Base-by-base conservation (phyloP, 2,888 invertebrate species). In the Nephrotoma flavescens region DNA sequence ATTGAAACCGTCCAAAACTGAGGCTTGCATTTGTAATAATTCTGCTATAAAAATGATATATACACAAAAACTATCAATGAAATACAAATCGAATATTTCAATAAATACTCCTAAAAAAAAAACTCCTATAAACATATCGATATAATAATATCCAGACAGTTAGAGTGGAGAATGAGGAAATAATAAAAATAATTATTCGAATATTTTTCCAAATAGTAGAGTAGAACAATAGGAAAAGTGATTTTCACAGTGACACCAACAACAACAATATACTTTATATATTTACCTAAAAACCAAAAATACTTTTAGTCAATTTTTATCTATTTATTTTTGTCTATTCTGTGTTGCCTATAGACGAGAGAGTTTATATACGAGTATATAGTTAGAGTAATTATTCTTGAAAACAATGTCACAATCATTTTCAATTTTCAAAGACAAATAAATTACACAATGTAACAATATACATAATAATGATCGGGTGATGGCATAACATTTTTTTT, bases 1-100 rank as follows among this genome's bases (percentile, higher is more conserved):
- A 92, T 91, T 92, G 91, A 92, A 92, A 92, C 91, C 91, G 91
- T 91, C 91, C 91, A 91, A 91, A 91, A 91, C 91, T 91, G 91
- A 91, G 91, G 91, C 91, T 89, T 83, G 86, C 86, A 42, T 42
- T 31, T 83, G 86, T 86, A n/a, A 41, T n/a, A 57, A 41, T 41
- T 86, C 86, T 44, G 86, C 86, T 41, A 86, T 12, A 84, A 84
- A 71, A 71, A 71, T 71, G 71, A 71, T 71, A 71, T 31, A 71
- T 71, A 71, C 71, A 71, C 71, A 71, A 71, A n/a, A 47, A 12
- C 44, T 11, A 44, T 47, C 9, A 12, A 47, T 47, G 12, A n/a
- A 47, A 47, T 12, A 47, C 9, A 71, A 57, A 71, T 31, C 31
- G 5, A 52, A 52, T 71, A 15, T 57, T 19, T 71, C 19, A 71